Base-by-base conservation (phyloP, 2,888 invertebrate genomes). In the Rhabditoides inermis region DNA sequence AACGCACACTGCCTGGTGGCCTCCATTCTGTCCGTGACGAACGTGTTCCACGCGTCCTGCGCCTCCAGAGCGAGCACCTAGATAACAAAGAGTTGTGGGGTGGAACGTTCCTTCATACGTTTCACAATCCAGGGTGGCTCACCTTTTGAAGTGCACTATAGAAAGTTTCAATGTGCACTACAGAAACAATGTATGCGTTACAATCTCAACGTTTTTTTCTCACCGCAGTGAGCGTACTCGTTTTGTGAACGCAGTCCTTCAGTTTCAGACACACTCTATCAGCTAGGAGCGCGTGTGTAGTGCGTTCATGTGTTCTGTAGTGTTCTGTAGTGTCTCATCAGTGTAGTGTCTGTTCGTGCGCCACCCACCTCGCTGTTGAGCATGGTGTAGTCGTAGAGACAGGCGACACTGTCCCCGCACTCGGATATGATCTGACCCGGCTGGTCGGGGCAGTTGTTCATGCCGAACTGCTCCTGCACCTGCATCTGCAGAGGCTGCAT, bases 321-420 rank as follows among this genome's bases (percentile, higher is more conserved):
- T n/a, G n/a, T n/a, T n/a, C n/a, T n/a, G n/a, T n/a, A n/a, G n/a
- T n/a, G n/a, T n/a, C n/a, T n/a, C n/a, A n/a, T n/a, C n/a, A n/a
- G n/a, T n/a, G n/a, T n/a, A n/a, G n/a, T n/a, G n/a, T 12, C 10
- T n/a, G 20, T 10, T 12, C 40, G 10, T 44, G 25, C 18, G 25
- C 10, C 12, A 23, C 25, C 18, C 18, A 61, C 51, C 52, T 72
- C 67, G 7, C 74, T 71, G 47, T 75, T 73, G 53, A 74, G 61
- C n/a, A 70, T 49, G 2, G 69, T 65, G 49, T 68, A 70, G 42
- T 68, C 67, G 53, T 70, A 73, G 7, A 73, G 60, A 47, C 72
- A 72, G 6, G 72, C 65, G 7, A 70, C 71, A 58, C 59, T 72
- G 53, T 73, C 73, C 49, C 73, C 73, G 52, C 73, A 73, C 22